Conservation (phyloP, 2,113 vertebrate genomes). For the Heterotis niloticus region DNA sequence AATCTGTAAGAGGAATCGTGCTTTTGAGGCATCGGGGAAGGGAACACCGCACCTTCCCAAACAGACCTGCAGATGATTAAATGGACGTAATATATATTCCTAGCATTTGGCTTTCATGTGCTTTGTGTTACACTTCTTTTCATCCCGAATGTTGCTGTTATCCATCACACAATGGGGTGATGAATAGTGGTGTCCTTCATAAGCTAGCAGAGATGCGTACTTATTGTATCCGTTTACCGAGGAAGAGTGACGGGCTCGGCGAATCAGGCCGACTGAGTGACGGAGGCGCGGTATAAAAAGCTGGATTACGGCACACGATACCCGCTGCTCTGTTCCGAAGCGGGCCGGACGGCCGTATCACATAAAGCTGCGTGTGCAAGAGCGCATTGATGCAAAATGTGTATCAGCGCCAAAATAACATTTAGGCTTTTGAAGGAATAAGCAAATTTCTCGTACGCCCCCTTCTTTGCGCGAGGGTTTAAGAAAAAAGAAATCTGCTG, state of each 20-base stretch:
- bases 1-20: slow-evolving; percentile 7
- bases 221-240: slow-evolving; percentile 24
- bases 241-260: slow-evolving; percentile 14
- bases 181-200: slow-evolving; percentile 65
- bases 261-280: background rate
- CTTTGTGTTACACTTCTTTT: slow-evolving; percentile 65
- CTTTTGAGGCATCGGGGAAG: slow-evolving; percentile 19
- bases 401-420: slow-evolving; percentile 2
- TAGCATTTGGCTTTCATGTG: slow-evolving; percentile 58
- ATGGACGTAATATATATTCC: slow-evolving; percentile 69
- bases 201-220: slow-evolving; percentile 47
- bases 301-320: background rate
- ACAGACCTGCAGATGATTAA: slow-evolving; percentile 59
- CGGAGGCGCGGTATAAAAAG: background rate
- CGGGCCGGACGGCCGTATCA: background rate
- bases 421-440: slow-evolving; percentile 17
- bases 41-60: slow-evolving; percentile 37
- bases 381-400: background rate
- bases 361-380: background rate
- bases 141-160: slow-evolving; percentile 55
- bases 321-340: background rate
- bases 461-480: no score
- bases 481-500: slow-evolving; percentile 14
- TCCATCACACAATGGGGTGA: slow-evolving; percentile 60
- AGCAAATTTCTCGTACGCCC: background rate